Evolutionary conservation across 2,888 invertebrate genomes (phyloP), one percentile per base, ranked within the genome.

Genomic region (Pemphredon lugubris): DNA sequence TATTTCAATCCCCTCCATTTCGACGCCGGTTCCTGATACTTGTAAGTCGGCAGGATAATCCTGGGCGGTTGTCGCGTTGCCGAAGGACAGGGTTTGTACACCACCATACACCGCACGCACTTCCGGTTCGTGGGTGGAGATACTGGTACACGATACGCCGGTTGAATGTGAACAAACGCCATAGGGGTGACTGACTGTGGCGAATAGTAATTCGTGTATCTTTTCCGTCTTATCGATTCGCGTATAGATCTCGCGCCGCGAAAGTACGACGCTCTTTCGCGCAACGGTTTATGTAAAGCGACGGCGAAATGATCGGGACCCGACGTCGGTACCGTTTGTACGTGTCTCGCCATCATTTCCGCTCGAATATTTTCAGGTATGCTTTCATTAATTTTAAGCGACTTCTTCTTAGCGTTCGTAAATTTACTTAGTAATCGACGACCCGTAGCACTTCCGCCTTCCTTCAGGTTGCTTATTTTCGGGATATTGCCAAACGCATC

Each of bases 161-260:
- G 84, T 63, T 88, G 85, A 39, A 88, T 88, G 68, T 87, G 86
- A 61, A 88, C 87, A 55, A 86, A 88, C 6, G 88, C 88, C 81
- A 85, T 82, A n/a, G 88, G 88, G 65, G 68, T 82, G 45, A n/a
- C 75, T 7, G 75, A 59, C 21, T 73, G 74, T 3, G 65, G 67
- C 50, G 75, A 64, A 75, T 82, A 82, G 60, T 82, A 73, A 73
- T 78, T 80, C 59, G 82, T 68, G 53, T 81, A 83, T 54, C 82
- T 77, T 42, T 74, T 77, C n/a, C 67, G 67, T 4, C 81, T 6
- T n/a, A 11, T 5, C 1, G 21, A 30, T 20, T 40, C 66, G 44
- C 14, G 13, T 26, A 3, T 47, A 3, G 23, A 11, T 26, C 5
- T 39, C 5, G 13, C n/a, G 1, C 7, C n/a, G 3, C 13, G 39